A percentile compares a stretch with the other conserved stretches of the same genome.
Conservation (phyloP, 2,888 invertebrate genomes). For the Cryptosula pallasiana region DNA sequence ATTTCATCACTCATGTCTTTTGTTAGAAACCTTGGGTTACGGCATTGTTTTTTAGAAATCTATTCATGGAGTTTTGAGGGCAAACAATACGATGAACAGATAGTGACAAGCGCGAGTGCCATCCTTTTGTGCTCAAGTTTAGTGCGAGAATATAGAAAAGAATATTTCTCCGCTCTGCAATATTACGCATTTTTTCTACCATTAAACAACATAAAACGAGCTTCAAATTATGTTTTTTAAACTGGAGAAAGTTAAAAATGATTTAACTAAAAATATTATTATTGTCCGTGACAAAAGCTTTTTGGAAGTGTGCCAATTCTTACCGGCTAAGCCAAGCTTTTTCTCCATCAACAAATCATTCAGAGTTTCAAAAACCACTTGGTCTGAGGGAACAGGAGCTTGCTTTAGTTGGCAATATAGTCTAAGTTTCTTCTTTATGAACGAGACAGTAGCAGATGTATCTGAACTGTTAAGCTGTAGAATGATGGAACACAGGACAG, state of each 20-base stretch:
- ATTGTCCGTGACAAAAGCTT: no score
- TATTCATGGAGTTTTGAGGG: neutral
- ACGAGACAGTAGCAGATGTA: neutral
- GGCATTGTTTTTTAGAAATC: neutral
- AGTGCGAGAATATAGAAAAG: no score
- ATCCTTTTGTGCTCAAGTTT: no score
- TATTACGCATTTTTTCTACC: no score
- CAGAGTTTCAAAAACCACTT: constrained; percentile 11
- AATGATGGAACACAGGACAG: neutral
- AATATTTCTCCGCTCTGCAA: no score
- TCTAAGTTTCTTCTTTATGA: neutral
- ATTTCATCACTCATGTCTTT: neutral
- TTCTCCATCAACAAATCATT: neutral
- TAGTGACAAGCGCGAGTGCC: neutral
- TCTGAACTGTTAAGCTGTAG: neutral
- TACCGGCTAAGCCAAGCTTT: neutral
- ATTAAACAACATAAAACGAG: no score
- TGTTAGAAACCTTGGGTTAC: neutral
- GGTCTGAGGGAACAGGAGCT: neutral
- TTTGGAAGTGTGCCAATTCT: no score
- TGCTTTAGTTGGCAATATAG: neutral
- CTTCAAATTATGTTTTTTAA: no score
- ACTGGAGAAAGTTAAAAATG: no score
- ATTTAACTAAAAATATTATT: no score
- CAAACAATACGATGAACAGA: neutral